These are phyloP conservation scores for Paracanthobrama guichenoti DNA, from an alignment of 2,113 vertebrate species.

Conservation along the genomic window DNA sequence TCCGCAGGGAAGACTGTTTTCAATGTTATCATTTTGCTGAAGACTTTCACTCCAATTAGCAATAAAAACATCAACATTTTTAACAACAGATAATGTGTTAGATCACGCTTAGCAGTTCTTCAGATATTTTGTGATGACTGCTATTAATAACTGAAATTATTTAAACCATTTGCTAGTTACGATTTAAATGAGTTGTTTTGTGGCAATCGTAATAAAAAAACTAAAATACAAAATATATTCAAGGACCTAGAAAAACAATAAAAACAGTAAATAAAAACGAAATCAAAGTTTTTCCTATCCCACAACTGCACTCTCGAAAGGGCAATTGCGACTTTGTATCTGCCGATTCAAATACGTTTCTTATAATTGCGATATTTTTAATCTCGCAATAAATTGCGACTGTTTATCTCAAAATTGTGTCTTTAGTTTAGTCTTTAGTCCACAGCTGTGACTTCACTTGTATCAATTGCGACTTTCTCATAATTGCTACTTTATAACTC, in stretches of 20 bases:
- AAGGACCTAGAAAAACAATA: background rate
- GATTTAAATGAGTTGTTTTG: background rate
- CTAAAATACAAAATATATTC: background rate
- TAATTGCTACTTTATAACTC: background rate
- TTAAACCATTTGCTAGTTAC: background rate
- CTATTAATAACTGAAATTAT: background rate
- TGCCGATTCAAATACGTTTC: background rate
- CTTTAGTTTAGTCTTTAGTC: too few relatives aligned
- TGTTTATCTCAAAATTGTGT: background rate
- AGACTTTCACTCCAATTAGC: constrained; percentile 23
- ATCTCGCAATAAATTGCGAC: background rate
- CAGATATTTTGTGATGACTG: background rate
- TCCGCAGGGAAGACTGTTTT: constrained; percentile 48
- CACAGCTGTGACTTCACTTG: background rate
- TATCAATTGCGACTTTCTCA: background rate
- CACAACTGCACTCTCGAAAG: background rate
- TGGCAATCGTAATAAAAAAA: background rate
- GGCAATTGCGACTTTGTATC: background rate
- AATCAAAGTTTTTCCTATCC: background rate
- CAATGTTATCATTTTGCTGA: constrained; percentile 48
- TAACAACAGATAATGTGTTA: background rate
- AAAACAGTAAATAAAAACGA: background rate
- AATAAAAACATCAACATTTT: constrained; percentile 7
- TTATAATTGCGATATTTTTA: background rate
- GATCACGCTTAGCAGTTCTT: background rate